A percentile compares a stretch with the other conserved stretches of the same genome.
Evolutionary conservation across 2,888 invertebrate genomes (phyloP).

Genomic region (Gymnoscelis rufifasciata): DNA sequence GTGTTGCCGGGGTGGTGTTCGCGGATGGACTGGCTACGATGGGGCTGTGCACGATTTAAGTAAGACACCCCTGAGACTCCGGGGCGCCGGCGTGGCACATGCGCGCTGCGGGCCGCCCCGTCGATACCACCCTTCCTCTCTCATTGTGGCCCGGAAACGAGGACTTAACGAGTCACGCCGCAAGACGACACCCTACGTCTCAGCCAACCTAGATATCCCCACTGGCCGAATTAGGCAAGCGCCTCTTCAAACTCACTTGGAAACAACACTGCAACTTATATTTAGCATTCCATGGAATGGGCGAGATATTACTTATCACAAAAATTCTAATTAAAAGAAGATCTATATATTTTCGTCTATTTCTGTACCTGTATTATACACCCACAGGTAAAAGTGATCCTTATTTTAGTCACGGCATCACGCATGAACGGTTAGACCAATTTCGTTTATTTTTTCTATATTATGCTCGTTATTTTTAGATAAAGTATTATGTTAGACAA

Average conservation of each 20-base stretch:
- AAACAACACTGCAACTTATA: background rate
- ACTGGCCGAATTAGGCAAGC: constrained; percentile 19
- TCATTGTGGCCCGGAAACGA: constrained; percentile 72
- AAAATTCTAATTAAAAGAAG: no score
- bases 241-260: background rate
- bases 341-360: no score
- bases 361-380: no score
- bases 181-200: constrained; percentile 57
- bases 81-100: constrained; percentile 70
- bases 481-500: no score
- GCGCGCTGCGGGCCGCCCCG: constrained; percentile 62
- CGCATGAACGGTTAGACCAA: no score
- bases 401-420: no score
- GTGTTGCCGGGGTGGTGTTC: constrained; percentile 48
- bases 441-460: no score
- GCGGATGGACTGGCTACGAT: constrained; percentile 60
- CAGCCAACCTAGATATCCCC: constrained; percentile 36
- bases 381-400: no score
- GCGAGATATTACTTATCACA: no score
- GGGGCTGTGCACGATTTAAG: constrained; percentile 59
- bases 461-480: no score
- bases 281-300: no score
- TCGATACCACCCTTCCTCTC: constrained; percentile 72
- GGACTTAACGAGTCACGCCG: constrained; percentile 68
- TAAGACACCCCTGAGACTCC: constrained; percentile 68